Conservation (phyloP, 2,888 invertebrate genomes). For the Melanophora roralis region DNA sequence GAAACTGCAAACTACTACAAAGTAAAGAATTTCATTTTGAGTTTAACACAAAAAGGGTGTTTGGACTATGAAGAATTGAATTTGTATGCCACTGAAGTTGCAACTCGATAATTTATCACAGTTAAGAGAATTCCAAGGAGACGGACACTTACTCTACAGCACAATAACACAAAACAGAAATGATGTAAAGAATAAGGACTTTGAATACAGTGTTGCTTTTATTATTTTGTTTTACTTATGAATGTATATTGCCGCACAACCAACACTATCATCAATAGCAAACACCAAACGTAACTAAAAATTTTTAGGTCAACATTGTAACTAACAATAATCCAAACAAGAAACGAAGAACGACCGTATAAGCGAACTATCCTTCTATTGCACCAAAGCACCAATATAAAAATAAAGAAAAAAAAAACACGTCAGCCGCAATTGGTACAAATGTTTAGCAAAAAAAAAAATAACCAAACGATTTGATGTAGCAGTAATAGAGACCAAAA, state of each 20-base stretch:
- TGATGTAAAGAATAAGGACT: slow-evolving; percentile 12
- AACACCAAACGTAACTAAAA: slow-evolving; percentile 3
- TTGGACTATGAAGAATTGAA: slow-evolving; percentile 25
- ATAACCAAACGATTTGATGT: slow-evolving; percentile 29
- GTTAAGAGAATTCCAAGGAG: slow-evolving; percentile 34
- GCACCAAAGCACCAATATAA: slow-evolving; percentile 30
- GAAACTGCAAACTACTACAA: slow-evolving; percentile 34
- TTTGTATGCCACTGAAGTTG: slow-evolving; percentile 53
- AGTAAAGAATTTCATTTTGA: slow-evolving; percentile 18
- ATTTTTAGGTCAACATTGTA: slow-evolving; percentile 47
- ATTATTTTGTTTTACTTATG: slow-evolving; percentile 37
- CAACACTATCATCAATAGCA: not conserved
- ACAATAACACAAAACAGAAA: not conserved
- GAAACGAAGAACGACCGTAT: not conserved
- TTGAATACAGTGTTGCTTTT: slow-evolving; percentile 2
- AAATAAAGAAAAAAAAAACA: not conserved
- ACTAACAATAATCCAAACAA: slow-evolving; percentile 4
- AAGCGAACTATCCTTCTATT: not conserved
- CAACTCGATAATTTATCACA: slow-evolving; percentile 60
- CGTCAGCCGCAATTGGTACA: slow-evolving; percentile 7
- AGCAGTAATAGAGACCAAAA: slow-evolving; percentile 25
- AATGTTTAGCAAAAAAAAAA: slow-evolving; percentile 38
- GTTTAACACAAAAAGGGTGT: slow-evolving; percentile 36
- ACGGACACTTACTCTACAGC: slow-evolving; percentile 12
- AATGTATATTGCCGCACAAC: slow-evolving; percentile 19